phyloP scores from a whole-genome alignment of 2,113 vertebrate species.

The Ceyx cyanopectus region DNA sequence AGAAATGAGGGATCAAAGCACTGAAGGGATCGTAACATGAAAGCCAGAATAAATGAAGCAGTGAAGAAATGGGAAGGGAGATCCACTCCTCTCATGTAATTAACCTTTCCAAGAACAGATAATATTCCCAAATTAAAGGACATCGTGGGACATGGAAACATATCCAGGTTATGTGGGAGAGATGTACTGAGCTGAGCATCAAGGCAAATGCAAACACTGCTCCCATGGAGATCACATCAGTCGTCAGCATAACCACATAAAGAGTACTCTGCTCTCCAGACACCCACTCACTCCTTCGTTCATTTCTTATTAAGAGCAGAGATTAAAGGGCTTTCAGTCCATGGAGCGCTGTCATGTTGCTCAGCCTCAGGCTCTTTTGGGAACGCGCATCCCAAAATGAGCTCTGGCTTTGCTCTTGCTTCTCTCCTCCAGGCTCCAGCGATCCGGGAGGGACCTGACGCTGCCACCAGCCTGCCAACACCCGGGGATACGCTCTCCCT shows the following conservation, averaged over 20 bases:
- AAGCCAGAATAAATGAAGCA: not conserved
- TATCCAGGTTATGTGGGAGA: not conserved
- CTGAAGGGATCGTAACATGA: not conserved
- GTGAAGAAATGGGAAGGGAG: not conserved
- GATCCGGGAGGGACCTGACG: not conserved
- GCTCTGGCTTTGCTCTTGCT: not conserved
- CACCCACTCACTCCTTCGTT: not conserved
- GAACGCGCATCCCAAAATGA: fast-evolving
- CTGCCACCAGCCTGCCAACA: not conserved
- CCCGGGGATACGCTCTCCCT: not conserved
- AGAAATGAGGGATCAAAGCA: slow-evolving; percentile 36
- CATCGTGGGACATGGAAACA: not conserved
- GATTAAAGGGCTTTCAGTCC: not conserved
- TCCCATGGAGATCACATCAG: not conserved
- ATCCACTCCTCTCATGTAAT: not conserved
- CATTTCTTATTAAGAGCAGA: not conserved
- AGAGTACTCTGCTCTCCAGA: not conserved
- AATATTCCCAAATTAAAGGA: slow-evolving; percentile 30
- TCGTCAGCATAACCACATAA: not conserved
- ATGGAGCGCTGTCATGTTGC: not conserved
- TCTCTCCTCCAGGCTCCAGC: not conserved
- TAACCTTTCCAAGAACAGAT: slow-evolving; percentile 12
- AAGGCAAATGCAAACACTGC: not conserved
- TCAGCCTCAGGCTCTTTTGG: not conserved
- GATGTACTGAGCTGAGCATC: not conserved